These are phyloP conservation scores for Phocoena sinus DNA, from an alignment of 2,113 vertebrate genomes.

Conservation along the genomic window DNA sequence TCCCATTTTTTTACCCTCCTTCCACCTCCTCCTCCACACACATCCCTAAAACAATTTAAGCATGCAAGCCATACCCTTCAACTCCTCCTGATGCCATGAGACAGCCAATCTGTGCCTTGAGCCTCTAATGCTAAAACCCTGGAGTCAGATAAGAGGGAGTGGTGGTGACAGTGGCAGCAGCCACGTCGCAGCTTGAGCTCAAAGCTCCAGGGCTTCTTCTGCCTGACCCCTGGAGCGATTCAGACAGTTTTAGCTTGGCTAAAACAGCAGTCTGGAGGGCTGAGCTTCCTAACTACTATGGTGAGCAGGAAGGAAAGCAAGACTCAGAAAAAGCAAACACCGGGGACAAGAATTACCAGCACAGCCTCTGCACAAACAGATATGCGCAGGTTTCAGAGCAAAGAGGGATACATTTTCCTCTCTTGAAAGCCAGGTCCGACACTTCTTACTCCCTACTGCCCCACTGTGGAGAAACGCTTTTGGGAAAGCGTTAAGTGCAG, in stretches of 20 bases:
- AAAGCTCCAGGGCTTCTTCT: not conserved
- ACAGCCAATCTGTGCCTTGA: not conserved
- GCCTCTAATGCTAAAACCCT: not conserved
- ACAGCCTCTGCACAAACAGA: not conserved
- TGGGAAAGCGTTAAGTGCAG: not conserved
- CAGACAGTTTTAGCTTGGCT: not conserved
- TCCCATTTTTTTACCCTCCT: not conserved
- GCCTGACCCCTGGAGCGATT: not conserved
- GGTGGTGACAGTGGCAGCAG: not conserved
- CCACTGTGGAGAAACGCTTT: constrained; percentile 55
- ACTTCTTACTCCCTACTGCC: constrained; percentile 56
- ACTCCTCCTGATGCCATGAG: not conserved
- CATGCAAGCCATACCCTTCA: not conserved
- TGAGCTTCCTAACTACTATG: constrained; percentile 9
- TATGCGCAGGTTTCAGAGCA: not conserved
- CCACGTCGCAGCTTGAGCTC: not conserved
- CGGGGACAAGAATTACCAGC: not conserved
- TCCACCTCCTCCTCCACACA: not conserved
- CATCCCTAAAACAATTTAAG: not conserved
- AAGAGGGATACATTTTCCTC: not conserved
- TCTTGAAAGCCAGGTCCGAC: not conserved
- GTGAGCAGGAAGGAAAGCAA: not conserved
- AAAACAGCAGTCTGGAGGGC: not conserved
- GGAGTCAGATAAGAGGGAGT: not conserved
- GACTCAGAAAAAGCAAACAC: not conserved